A percentile compares a stretch with the other conserved stretches of the same genome.
These are phyloP conservation scores for Julus scandinavius DNA, from an alignment of 2,888 invertebrate genomes.

Conservation along the genomic window DNA sequence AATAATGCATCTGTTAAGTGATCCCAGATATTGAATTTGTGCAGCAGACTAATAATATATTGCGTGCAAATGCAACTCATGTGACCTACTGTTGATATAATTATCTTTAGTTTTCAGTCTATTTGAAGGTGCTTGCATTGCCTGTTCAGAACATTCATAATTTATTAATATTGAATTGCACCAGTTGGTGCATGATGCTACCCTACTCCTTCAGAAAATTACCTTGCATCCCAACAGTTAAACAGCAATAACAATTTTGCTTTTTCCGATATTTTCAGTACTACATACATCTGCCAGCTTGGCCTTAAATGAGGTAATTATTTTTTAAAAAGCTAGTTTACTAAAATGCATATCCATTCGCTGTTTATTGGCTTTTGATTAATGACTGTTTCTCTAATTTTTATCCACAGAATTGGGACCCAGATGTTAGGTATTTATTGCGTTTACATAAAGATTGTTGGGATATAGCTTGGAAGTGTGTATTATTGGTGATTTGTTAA, in stretches of 20 bases:
- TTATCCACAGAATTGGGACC: constrained; percentile 87
- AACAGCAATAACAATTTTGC: not conserved
- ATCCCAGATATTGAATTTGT: not conserved
- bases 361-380: not conserved
- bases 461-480: not conserved
- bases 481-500: not conserved
- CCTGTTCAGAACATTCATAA: not conserved
- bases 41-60: constrained; percentile 5
- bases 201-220: not conserved
- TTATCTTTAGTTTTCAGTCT: not conserved
- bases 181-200: constrained; percentile 12
- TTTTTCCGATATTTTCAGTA: constrained; percentile 71
- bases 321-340: not conserved
- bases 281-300: constrained; percentile 98
- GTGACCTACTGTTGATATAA: constrained; percentile 34
- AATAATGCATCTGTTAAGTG: not conserved
- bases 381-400: not conserved
- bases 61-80: constrained; percentile 22
- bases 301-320: constrained; percentile 80
- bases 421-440: constrained; percentile 78
- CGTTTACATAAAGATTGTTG: not conserved
- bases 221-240: not conserved
- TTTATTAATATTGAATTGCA: constrained; percentile 19
- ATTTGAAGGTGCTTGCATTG: not conserved
- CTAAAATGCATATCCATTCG: not conserved